Percentiles rank a stretch among this genome's conserved stretches.
Evolutionary conservation across 2,797 vertebrate genomes (phyloP).

Genomic region (Callimico goeldii): DNA sequence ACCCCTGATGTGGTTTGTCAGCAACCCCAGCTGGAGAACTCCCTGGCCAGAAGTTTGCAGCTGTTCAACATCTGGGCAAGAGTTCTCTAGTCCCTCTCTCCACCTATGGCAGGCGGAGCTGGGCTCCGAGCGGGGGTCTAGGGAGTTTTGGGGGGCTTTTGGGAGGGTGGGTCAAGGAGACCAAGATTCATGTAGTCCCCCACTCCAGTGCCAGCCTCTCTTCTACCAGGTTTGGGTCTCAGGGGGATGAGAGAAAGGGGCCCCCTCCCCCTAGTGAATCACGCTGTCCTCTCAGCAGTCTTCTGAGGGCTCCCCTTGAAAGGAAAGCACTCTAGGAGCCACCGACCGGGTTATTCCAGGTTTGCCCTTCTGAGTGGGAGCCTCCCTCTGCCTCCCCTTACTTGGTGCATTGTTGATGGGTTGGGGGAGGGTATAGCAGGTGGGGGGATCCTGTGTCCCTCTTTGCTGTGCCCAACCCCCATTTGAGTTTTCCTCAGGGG

Average conservation of each 20-base stretch:
- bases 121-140: neutral
- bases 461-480: neutral
- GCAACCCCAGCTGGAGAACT: constrained; percentile 45
- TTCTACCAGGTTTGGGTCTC: neutral
- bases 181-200: neutral
- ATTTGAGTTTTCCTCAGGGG: neutral
- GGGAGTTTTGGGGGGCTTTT: neutral
- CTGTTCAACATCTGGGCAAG: constrained; percentile 73
- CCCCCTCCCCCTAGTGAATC: neutral
- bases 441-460: neutral
- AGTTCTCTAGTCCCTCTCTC: constrained; percentile 11
- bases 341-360: neutral
- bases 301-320: neutral
- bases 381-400: neutral
- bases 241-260: neutral
- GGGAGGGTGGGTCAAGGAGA: neutral
- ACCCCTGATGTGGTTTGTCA: constrained; percentile 20
- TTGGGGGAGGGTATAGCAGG: constrained; percentile 48
- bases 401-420: neutral
- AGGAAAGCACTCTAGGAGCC: neutral
- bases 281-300: neutral
- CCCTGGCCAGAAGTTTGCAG: constrained; percentile 74
- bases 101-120: neutral
- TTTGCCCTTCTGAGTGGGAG: constrained; percentile 21
- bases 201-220: neutral